Conservation (phyloP, 2,888 invertebrate genomes). For the Luffia ferchaultella region DNA sequence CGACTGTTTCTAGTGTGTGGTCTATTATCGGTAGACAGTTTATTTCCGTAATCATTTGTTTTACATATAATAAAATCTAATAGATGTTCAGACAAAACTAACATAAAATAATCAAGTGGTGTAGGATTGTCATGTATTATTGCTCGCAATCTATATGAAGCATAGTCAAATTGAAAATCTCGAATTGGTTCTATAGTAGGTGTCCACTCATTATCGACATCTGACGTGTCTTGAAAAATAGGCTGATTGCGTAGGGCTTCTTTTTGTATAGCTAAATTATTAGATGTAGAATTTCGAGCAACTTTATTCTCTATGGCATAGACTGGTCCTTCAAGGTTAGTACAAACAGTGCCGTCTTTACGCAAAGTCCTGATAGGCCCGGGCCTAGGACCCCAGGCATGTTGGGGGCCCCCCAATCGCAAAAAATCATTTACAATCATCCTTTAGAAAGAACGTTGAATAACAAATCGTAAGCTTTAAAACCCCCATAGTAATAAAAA, state of each 20-base stretch:
- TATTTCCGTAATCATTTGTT: constrained; percentile 13
- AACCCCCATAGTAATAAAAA: no score
- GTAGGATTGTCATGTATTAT: constrained; percentile 5
- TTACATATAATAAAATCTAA: constrained; percentile 12
- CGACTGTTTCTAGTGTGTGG: constrained; percentile 14
- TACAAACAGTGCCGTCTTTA: no score
- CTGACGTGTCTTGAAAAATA: constrained; percentile 4
- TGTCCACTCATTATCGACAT: constrained; percentile 9
- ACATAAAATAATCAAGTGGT: constrained; percentile 10
- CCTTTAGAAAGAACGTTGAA: no score
- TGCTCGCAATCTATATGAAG: constrained; percentile 5
- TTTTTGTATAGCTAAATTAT: background rate
- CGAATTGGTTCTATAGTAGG: constrained; percentile 7
- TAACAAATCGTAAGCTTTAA: no score
- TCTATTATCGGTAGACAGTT: constrained; percentile 10
- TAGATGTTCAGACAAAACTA: constrained; percentile 7
- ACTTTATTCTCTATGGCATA: constrained; percentile 6
- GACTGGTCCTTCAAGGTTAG: constrained; percentile 6
- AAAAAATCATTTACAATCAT: no score
- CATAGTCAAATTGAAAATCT: constrained; percentile 10
- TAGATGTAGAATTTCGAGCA: constrained; percentile 5
- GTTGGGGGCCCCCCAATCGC: no score
- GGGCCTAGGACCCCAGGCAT: no score
- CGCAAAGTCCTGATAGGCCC: no score
- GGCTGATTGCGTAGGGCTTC: background rate